Base-by-base conservation (phyloP, 2,888 invertebrate species). In the Geophilus truncorum region DNA sequence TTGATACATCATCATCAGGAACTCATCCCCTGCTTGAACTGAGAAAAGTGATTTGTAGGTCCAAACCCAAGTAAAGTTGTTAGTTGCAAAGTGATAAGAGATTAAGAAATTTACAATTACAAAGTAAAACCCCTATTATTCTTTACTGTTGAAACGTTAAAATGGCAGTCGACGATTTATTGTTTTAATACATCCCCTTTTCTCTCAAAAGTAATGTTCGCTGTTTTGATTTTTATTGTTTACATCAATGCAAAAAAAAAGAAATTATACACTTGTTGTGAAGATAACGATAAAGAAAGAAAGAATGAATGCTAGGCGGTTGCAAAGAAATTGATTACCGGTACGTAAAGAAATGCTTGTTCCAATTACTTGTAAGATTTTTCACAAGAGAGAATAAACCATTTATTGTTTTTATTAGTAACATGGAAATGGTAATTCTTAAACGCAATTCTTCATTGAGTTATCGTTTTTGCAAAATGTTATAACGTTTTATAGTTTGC, bases 11-110 rank as follows among this genome's bases (percentile, higher is more conserved):
- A 70, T 70, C 70, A 70, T 70, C 70, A 70, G 70, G 70, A 70
- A 70, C 70, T 70, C 70, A 70, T 70, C 70, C 70, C 70, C 70
- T 70, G 70, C 70, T 70, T 70, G 70, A 70, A 70, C 70, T 70
- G 70, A 70, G 70, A 70, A 70, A 51, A 70, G 25, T 70, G 70
- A 70, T 70, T 51, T 70, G 70, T 70, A 70, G 70, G 28, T 70
- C 28, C 28, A 70, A 70, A 70, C 70, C 70, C 70, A 70, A 70
- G 70, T 70, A 70, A 70, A 70, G 28, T 70, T 70, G 70, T 70
- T 70, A 70, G 70, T 70, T 70, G 70, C 70, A 70, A 70, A 70
- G 28, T 70, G 70, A 25, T 70, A 70, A 70, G 70, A 70, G 70
- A 70, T 25, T 70, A 28, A 70, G 28, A 70, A n/a, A 9, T 32